Percentiles rank a stretch among this genome's conserved stretches.
Evolutionary conservation across 2,888 invertebrate species (phyloP).

Genomic region (Dynastes maya): DNA sequence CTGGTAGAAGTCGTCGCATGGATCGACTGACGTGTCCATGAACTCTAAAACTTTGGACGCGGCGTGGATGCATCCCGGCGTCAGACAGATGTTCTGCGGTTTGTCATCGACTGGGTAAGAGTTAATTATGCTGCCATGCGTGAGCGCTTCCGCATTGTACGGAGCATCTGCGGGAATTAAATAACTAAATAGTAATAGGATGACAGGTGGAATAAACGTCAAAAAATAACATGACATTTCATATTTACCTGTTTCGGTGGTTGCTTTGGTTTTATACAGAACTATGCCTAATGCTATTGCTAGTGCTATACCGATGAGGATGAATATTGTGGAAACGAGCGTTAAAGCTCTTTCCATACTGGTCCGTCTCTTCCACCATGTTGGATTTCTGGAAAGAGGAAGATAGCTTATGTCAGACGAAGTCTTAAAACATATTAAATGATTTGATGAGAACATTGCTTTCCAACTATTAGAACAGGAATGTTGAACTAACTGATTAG

Average conservation of each 20-base stretch:
- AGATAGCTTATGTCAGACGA: not conserved
- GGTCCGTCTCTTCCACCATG: constrained; percentile 87
- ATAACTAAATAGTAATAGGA: constrained; percentile 38
- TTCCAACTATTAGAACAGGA: no score
- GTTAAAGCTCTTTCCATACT: constrained; percentile 82
- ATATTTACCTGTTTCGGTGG: constrained; percentile 46
- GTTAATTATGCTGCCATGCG: constrained; percentile 59
- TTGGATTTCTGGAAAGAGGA: constrained; percentile 78
- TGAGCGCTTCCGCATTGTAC: constrained; percentile 63
- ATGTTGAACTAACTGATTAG: no score
- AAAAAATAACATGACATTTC: constrained; percentile 50
- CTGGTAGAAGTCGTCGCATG: constrained; percentile 88
- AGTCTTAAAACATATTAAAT: not conserved
- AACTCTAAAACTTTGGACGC: constrained; percentile 81
- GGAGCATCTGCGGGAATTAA: constrained; percentile 57
- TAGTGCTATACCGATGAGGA: constrained; percentile 76
- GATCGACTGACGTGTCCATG: constrained; percentile 81
- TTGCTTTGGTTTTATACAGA: constrained; percentile 65
- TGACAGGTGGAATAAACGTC: constrained; percentile 48
- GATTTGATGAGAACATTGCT: no score
- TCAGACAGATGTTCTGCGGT: constrained; percentile 75
- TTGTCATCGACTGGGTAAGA: constrained; percentile 60
- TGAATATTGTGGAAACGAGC: constrained; percentile 74
- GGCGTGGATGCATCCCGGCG: constrained; percentile 87
- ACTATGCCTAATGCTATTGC: constrained; percentile 77